A percentile compares a stretch with the other conserved stretches of the same genome.
Evolutionary conservation across 2,113 vertebrate species (phyloP).

Genomic region (Oryzias celebensis): DNA sequence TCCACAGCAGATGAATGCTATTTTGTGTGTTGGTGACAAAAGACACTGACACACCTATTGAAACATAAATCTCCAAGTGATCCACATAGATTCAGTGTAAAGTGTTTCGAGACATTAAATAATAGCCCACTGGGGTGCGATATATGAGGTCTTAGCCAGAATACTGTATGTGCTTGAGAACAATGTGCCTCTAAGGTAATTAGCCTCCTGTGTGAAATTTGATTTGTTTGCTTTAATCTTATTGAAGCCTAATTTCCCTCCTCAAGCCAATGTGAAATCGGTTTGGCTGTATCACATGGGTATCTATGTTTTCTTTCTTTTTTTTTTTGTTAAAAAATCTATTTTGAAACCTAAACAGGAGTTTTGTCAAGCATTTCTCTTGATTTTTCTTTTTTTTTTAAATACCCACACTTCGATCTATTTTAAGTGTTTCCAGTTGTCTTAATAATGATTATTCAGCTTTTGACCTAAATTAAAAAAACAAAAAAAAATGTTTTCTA

Average conservation of each 20-base stretch:
- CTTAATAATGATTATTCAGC: no score
- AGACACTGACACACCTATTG: background rate
- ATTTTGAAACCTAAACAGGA: constrained; percentile 23
- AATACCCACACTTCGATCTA: no score
- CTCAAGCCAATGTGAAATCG: constrained; percentile 10
- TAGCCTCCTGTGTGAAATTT: constrained; percentile 43
- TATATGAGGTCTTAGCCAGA: background rate
- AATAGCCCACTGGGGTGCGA: background rate
- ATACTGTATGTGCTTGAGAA: constrained; percentile 15
- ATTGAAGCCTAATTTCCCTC: constrained; percentile 32
- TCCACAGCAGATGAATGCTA: background rate
- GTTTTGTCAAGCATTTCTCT: background rate
- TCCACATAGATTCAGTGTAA: background rate
- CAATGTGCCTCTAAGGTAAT: constrained; percentile 35
- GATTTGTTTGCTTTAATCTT: constrained; percentile 55
- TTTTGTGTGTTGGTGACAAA: background rate
- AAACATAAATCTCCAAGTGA: background rate
- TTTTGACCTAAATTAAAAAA: no score
- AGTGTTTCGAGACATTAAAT: constrained; percentile 7
- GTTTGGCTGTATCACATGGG: background rate
- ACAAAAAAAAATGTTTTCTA: no score
- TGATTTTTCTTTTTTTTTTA: constrained; percentile 11
- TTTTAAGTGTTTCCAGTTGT: no score
- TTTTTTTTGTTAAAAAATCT: background rate
- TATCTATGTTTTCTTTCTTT: constrained; percentile 11